Percentiles rank a stretch among this genome's conserved stretches.
Conservation (phyloP, 2,888 invertebrate species). For the Nyleta sp. region DNA sequence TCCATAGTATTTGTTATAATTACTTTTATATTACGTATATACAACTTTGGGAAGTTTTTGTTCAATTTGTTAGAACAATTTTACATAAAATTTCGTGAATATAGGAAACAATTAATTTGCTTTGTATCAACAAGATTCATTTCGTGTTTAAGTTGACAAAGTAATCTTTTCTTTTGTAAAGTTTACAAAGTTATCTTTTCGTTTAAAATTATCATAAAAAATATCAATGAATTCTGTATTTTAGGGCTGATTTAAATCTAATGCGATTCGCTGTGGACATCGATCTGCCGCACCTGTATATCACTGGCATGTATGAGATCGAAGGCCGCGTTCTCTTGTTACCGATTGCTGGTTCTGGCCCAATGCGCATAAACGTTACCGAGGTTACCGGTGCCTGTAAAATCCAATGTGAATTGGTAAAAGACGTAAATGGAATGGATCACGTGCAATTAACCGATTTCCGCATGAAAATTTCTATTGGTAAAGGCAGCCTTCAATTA, state of each 20-base stretch:
- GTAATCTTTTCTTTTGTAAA: too few species aligned
- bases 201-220: too few species aligned
- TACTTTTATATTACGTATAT: too few species aligned
- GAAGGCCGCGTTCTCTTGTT: conserved; percentile 84
- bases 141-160: too few species aligned
- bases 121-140: too few species aligned
- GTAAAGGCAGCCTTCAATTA: conserved; percentile 84
- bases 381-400: conserved; percentile 84
- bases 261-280: conserved; percentile 83
- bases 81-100: too few species aligned
- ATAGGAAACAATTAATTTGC: too few species aligned
- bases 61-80: too few species aligned
- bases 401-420: conserved; percentile 79
- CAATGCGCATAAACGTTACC: conserved; percentile 85
- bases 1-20: too few species aligned
- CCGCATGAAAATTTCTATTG: conserved; percentile 83
- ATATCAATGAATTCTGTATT: conserved; percentile 61
- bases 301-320: conserved; percentile 85
- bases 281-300: conserved; percentile 84
- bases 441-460: conserved; percentile 84
- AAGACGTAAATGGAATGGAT: conserved; percentile 82
- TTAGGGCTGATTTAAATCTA: conserved; percentile 84
- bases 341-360: conserved; percentile 85
- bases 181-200: too few species aligned
- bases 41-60: too few species aligned